phyloP scores from a whole-genome alignment of 1,140 invertebrate genomes.

The Drosophila orena region DNA sequence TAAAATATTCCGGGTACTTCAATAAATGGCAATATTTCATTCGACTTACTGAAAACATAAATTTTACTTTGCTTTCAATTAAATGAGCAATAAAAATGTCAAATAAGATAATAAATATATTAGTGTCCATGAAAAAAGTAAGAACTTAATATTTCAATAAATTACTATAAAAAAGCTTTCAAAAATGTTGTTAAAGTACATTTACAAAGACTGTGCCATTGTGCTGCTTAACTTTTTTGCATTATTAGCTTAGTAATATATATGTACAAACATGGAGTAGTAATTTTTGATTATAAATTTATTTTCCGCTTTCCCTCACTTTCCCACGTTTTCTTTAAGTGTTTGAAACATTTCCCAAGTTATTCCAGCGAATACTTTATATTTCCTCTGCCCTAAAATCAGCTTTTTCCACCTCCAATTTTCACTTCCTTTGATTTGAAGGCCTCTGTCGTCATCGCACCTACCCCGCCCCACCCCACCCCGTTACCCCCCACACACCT shows the following conservation, averaged over 20 bases:
- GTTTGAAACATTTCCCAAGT: not conserved
- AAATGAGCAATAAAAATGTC: too few species aligned
- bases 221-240: too few species aligned
- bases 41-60: not conserved
- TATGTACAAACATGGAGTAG: too few species aligned
- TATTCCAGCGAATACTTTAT: not conserved
- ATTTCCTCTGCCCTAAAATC: constrained; percentile 9
- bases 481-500: not conserved
- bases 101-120: too few species aligned
- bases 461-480: not conserved
- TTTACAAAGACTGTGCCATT: too few species aligned
- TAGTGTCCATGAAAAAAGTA: too few species aligned
- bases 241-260: too few species aligned
- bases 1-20: not conserved
- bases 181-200: too few species aligned
- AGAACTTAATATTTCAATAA: too few species aligned
- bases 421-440: constrained; percentile 20
- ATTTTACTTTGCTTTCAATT: too few species aligned
- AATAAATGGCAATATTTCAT: not conserved
- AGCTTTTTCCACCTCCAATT: constrained; percentile 11
- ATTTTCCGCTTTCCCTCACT: not conserved
- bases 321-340: not conserved
- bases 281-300: too few species aligned
- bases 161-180: too few species aligned
- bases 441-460: constrained; percentile 15